Evolutionary conservation across 2,888 invertebrate genomes (phyloP).

Genomic region (Odontocerum albicorne): DNA sequence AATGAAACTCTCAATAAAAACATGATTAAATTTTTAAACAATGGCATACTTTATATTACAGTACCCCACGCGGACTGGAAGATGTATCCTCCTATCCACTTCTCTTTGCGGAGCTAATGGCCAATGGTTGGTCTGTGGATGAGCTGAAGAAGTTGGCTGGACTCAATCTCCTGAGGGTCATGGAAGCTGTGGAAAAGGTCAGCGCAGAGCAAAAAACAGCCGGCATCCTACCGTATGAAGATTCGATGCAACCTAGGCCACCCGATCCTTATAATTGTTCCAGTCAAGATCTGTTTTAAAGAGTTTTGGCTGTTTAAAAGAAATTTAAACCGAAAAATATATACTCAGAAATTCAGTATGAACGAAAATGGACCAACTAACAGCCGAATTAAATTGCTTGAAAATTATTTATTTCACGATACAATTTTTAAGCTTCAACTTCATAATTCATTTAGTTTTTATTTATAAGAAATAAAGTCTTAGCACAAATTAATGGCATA

Average conservation of each 20-base stretch:
- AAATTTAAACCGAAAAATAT: too few relatives aligned
- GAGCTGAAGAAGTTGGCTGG: slow-evolving; percentile 78
- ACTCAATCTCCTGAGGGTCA: slow-evolving; percentile 72
- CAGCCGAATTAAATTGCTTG: too few relatives aligned
- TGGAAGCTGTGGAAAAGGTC: slow-evolving; percentile 71
- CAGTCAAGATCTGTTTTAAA: slow-evolving; percentile 57
- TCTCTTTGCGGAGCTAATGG: slow-evolving; percentile 75
- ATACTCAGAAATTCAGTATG: too few relatives aligned
- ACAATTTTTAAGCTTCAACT: too few relatives aligned
- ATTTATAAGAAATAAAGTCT: too few relatives aligned
- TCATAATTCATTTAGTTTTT: too few relatives aligned
- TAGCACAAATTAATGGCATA: too few relatives aligned
- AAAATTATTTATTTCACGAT: too few relatives aligned
- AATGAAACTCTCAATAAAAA: too few relatives aligned
- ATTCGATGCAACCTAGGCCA: slow-evolving; percentile 61
- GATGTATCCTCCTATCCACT: slow-evolving; percentile 79
- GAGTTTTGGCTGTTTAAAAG: too few relatives aligned
- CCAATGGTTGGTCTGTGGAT: slow-evolving; percentile 77
- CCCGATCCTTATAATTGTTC: slow-evolving; percentile 66
- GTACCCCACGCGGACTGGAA: slow-evolving; percentile 80
- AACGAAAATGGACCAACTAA: too few relatives aligned
- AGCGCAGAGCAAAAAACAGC: slow-evolving; percentile 70
- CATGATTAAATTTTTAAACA: too few relatives aligned
- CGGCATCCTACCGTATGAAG: slow-evolving; percentile 73
- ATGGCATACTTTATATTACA: slow-evolving; percentile 46